These are phyloP conservation scores for Cerastis rubricosa DNA, from an alignment of 2,888 invertebrate genomes.

Conservation along the genomic window DNA sequence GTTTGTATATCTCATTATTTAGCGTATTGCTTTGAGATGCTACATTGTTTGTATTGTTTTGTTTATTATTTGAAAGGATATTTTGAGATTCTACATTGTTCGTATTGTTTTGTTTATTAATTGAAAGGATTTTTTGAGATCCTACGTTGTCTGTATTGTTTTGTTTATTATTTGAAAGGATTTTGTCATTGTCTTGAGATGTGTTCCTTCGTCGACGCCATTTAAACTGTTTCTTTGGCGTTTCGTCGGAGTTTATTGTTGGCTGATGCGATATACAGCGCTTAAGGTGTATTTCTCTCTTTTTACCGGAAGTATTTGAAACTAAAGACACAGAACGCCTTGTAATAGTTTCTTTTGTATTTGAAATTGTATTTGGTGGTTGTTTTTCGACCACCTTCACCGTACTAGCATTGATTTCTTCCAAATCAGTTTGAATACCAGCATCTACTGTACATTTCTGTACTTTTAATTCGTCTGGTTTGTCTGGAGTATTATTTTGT, in stretches of 20 bases:
- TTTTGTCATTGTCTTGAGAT: constrained; percentile 19
- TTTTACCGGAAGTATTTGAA: constrained; percentile 39
- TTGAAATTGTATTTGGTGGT: constrained; percentile 10
- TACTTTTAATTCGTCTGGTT: constrained; percentile 1
- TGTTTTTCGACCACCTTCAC: constrained; percentile 10
- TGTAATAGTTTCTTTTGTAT: neutral
- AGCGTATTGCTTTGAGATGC: constrained; percentile 1
- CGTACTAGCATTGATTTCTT: constrained; percentile 20
- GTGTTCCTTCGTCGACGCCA: constrained; percentile 72
- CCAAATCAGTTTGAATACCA: constrained; percentile 72
- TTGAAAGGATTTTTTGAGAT: neutral
- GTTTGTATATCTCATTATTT: constrained; percentile 9
- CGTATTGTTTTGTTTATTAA: no score
- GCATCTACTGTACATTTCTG: constrained; percentile 65
- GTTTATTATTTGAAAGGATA: constrained; percentile 25
- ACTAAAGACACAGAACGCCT: neutral
- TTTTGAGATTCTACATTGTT: neutral
- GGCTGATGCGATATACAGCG: constrained; percentile 56
- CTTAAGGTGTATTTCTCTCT: constrained; percentile 68
- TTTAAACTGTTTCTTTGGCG: constrained; percentile 69
- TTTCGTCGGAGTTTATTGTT: constrained; percentile 26
- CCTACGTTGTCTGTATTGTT: constrained; percentile 16
- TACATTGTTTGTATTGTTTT: constrained; percentile 27
- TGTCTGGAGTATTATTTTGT: constrained; percentile 18
- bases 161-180: constrained; percentile 34